phyloP scores from a whole-genome alignment of 2,113 vertebrate genomes.

The Cacatua alba region DNA sequence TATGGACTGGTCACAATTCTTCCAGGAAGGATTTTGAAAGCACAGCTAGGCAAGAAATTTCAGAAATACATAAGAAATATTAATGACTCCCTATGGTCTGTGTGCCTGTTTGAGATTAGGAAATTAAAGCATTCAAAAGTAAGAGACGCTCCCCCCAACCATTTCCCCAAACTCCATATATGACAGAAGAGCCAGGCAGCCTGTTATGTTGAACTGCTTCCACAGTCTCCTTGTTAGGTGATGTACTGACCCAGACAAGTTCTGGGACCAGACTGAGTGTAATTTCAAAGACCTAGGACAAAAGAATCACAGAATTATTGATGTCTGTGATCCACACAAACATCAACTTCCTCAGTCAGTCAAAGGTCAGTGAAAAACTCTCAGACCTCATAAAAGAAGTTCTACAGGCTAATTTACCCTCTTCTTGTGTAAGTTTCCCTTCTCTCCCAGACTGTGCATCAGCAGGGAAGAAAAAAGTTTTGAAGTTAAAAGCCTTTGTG shows the following conservation, averaged over 20 bases:
- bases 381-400: constrained; percentile 34
- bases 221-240: background rate
- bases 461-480: constrained; percentile 52
- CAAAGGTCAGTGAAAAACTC: constrained; percentile 45
- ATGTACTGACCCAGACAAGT: constrained; percentile 15
- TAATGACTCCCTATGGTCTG: fast-evolving
- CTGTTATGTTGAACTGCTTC: background rate
- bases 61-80: background rate
- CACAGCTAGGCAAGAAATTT: background rate
- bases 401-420: constrained; percentile 50
- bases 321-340: constrained; percentile 50
- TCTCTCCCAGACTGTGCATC: background rate
- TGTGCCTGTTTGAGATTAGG: background rate
- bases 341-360: constrained; percentile 14
- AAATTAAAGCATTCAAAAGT: background rate
- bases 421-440: constrained; percentile 35
- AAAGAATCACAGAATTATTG: constrained; percentile 48
- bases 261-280: background rate
- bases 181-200: background rate
- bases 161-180: background rate
- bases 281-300: constrained; percentile 41
- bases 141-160: background rate
- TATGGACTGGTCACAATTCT: fast-evolving
- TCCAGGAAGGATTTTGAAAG: background rate
- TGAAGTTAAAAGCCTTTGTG: constrained; percentile 41